Conservation (phyloP, 2,888 invertebrate genomes). For the Volucella inanis region DNA sequence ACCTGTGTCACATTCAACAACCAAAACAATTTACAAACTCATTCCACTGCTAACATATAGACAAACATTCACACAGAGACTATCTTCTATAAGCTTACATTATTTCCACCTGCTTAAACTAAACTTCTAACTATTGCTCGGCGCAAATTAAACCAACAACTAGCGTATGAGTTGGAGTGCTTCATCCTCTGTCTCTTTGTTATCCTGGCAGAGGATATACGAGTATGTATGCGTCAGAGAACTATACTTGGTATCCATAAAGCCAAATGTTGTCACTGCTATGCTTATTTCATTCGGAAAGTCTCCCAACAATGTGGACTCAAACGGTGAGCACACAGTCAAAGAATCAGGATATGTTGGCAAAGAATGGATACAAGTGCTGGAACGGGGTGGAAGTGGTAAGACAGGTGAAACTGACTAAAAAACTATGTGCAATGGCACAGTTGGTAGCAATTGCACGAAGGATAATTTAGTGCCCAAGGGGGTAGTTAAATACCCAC, state of each 20-base stretch:
- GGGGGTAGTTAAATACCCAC: conserved; percentile 51
- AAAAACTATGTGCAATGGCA: conserved; percentile 8
- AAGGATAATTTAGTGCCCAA: conserved; percentile 66
- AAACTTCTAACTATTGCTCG: conserved; percentile 57
- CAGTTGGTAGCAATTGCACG: conserved; percentile 56
- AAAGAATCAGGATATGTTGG: conserved; percentile 10
- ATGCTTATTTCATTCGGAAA: no score
- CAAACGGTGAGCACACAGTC: conserved; percentile 1
- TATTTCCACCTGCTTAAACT: conserved; percentile 69
- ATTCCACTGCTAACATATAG: conserved; percentile 50
- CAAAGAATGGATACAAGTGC: neutral
- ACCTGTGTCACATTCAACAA: conserved; percentile 49
- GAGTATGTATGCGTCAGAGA: neutral
- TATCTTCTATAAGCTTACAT: conserved; percentile 55
- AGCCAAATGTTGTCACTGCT: no score
- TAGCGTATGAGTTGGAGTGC: neutral
- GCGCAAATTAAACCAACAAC: conserved; percentile 46
- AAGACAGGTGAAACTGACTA: neutral
- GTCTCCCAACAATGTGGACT: conserved; percentile 50
- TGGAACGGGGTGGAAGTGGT: neutral
- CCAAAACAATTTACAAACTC: conserved; percentile 65
- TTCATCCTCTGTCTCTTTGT: no score
- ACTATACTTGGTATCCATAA: neutral
- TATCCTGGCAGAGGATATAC: no score
- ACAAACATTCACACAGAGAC: neutral